Evolutionary conservation across 2,888 invertebrate genomes (phyloP).

Genomic region (Baronia brevicornis): DNA sequence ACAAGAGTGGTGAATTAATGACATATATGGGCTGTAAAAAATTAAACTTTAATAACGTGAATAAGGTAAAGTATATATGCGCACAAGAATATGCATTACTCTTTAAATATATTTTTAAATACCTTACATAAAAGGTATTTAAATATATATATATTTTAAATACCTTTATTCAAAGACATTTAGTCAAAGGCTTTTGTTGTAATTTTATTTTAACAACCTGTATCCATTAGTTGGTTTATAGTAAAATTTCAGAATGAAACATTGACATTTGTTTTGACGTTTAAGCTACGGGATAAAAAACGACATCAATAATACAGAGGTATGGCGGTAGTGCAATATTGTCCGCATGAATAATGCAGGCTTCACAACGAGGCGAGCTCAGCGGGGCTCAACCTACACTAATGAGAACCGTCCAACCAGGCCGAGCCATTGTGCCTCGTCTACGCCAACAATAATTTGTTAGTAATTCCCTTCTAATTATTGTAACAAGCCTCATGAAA

Average conservation of each 20-base stretch:
- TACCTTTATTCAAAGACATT: too few relatives aligned
- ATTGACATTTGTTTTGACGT: constrained; percentile 37
- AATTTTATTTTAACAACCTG: too few relatives aligned
- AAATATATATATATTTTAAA: too few relatives aligned
- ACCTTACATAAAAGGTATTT: too few relatives aligned
- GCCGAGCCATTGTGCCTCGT: constrained; percentile 51
- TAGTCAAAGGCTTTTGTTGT: too few relatives aligned
- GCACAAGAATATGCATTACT: too few relatives aligned
- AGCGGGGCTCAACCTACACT: constrained; percentile 52
- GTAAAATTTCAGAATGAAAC: constrained; percentile 27
- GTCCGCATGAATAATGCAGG: constrained; percentile 72
- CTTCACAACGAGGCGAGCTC: constrained; percentile 42
- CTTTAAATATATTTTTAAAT: too few relatives aligned
- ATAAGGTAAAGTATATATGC: too few relatives aligned
- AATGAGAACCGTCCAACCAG: constrained; percentile 62
- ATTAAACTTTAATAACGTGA: too few relatives aligned
- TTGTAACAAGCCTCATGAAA: constrained; percentile 36
- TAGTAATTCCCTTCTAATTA: constrained; percentile 67
- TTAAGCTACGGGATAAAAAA: constrained; percentile 37
- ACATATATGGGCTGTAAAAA: too few relatives aligned
- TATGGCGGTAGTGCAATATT: constrained; percentile 56
- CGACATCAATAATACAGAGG: constrained; percentile 14
- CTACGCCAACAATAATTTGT: constrained; percentile 64
- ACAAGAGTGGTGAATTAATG: too few relatives aligned
- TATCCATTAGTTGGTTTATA: too few relatives aligned